Conservation (phyloP, 2,113 vertebrate species). For the Hoplias malabaricus region DNA sequence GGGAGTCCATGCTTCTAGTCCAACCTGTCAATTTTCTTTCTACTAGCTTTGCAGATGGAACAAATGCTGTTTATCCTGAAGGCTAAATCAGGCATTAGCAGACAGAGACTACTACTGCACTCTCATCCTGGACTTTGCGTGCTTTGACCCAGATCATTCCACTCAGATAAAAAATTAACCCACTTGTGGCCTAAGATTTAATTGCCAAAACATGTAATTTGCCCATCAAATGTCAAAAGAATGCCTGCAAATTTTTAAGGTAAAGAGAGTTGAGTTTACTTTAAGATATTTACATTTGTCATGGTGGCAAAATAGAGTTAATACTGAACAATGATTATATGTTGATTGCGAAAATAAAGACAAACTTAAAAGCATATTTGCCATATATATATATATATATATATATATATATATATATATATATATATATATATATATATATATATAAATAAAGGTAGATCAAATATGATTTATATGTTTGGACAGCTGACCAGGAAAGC, state of each 20-base stretch:
- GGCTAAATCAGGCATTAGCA: background rate
- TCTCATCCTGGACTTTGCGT: background rate
- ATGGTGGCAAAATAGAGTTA: background rate
- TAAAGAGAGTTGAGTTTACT: background rate
- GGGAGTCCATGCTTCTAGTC: conserved; percentile 27
- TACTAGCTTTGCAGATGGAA: conserved; percentile 37
- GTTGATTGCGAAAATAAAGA: background rate
- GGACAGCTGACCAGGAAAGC: too few species aligned
- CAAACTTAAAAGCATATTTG: background rate
- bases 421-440: too few species aligned
- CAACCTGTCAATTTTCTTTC: conserved; percentile 22
- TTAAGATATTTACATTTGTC: background rate
- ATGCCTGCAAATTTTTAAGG: background rate
- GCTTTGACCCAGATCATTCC: background rate
- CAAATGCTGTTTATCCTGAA: conserved; percentile 30
- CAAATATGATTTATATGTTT: too few species aligned
- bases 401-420: too few species aligned
- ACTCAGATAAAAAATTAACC: background rate
- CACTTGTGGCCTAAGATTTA: background rate
- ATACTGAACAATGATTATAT: background rate
- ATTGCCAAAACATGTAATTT: background rate
- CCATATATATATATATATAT: too few species aligned
- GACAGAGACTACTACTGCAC: background rate
- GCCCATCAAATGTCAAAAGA: conserved; percentile 39
- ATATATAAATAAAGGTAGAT: too few species aligned